phyloP scores from a whole-genome alignment of 1,140 invertebrate genomes.

The Diuraphis noxia region DNA sequence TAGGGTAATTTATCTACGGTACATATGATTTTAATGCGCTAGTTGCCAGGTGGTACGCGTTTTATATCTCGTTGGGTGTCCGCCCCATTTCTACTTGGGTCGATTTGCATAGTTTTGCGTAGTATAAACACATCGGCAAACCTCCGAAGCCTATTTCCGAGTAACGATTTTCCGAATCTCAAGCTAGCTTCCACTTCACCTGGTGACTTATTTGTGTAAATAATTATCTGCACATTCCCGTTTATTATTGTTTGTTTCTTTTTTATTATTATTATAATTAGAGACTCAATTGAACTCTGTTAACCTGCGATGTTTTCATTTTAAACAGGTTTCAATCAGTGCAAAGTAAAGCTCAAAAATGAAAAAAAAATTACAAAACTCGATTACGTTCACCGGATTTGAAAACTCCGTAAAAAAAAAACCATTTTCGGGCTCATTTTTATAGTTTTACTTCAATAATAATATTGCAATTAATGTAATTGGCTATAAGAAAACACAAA shows the following conservation, averaged over 20 bases:
- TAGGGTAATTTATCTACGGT: background rate
- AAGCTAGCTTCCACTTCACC: conserved; percentile 22
- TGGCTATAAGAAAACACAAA: conserved; percentile 34
- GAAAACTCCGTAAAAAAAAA: conserved; percentile 10
- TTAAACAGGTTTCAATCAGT: background rate
- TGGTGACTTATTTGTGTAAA: conserved; percentile 30
- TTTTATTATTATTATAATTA: conserved; percentile 7
- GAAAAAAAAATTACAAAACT: conserved; percentile 15
- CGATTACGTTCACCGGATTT: background rate
- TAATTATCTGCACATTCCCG: conserved; percentile 54
- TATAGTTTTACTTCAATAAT: conserved; percentile 14
- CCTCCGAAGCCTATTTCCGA: background rate
- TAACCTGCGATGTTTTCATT: conserved; percentile 2
- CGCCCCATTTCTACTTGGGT: conserved; percentile 23
- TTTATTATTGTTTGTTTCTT: conserved; percentile 16
- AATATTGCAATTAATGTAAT: conserved; percentile 8
- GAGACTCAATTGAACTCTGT: conserved; percentile 23
- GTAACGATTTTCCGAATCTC: conserved; percentile 9
- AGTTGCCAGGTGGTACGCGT: conserved; percentile 2
- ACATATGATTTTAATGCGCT: background rate
- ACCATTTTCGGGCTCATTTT: background rate
- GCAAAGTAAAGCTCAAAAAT: conserved; percentile 31
- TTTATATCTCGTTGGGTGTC: background rate
- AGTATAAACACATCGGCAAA: conserved; percentile 25
- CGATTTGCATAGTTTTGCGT: conserved; percentile 22